Percentiles rank a stretch among this genome's conserved stretches.
Evolutionary conservation across 1,140 invertebrate species (phyloP).

Genomic region (Bombus superbus): DNA sequence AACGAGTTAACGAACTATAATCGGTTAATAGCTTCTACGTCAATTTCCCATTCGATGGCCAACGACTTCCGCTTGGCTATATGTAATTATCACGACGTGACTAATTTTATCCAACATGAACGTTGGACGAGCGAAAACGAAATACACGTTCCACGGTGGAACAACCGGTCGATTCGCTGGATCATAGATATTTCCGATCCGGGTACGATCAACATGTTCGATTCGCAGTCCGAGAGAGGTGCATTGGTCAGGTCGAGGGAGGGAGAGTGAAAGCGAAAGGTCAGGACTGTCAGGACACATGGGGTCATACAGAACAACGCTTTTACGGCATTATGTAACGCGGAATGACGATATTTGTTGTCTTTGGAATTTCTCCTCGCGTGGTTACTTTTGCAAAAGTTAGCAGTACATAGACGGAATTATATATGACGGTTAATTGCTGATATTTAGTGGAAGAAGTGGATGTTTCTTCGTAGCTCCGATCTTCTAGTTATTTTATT

Average conservation of each 20-base stretch:
- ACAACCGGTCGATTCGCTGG: background rate
- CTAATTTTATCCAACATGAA: background rate
- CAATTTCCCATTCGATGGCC: background rate
- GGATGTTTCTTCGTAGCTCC: too few species aligned
- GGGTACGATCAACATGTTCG: conserved; percentile 49
- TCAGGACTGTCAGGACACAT: conserved; percentile 79
- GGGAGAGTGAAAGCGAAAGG: conserved; percentile 82
- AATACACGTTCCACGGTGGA: background rate
- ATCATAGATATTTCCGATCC: conserved; percentile 42
- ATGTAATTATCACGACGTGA: conserved; percentile 1
- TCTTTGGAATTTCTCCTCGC: background rate
- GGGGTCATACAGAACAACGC: conserved; percentile 78
- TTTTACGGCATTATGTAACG: conserved; percentile 75
- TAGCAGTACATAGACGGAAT: background rate
- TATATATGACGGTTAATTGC: background rate
- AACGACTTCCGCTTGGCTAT: background rate
- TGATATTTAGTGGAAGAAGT: too few species aligned
- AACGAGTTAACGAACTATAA: background rate
- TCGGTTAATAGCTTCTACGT: conserved; percentile 1
- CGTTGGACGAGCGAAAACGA: background rate
- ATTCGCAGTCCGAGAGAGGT: conserved; percentile 47
- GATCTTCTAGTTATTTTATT: too few species aligned
- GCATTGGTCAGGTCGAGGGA: conserved; percentile 69
- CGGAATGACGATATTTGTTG: conserved; percentile 27
- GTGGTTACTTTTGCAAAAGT: background rate